These are phyloP conservation scores for Nephrotoma guestfalica DNA, from an alignment of 2,888 invertebrate genomes.

Conservation along the genomic window DNA sequence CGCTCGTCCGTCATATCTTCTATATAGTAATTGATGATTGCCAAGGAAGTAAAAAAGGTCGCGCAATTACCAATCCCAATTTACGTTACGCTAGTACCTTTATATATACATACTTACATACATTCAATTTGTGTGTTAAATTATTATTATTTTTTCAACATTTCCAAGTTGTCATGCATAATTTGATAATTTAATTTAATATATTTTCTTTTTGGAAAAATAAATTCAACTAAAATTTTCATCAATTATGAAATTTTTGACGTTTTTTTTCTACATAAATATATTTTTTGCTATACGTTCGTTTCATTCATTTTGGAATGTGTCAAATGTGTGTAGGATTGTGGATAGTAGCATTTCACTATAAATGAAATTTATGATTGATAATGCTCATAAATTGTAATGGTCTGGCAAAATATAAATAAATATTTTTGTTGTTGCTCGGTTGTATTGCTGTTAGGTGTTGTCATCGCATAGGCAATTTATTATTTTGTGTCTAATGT, in stretches of 20 bases:
- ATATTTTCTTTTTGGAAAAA: background rate
- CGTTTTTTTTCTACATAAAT: background rate
- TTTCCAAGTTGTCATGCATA: background rate
- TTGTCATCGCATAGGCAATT: background rate
- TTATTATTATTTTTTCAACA: background rate
- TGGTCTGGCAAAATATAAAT: background rate
- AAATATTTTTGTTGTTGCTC: background rate
- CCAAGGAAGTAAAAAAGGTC: background rate
- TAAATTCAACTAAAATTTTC: background rate
- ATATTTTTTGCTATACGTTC: background rate
- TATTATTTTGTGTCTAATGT: background rate
- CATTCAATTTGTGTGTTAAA: background rate
- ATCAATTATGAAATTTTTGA: background rate
- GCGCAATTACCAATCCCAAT: background rate
- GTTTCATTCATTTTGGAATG: background rate
- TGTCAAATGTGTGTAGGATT: background rate
- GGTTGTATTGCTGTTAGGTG: background rate
- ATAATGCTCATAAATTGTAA: background rate
- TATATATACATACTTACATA: background rate
- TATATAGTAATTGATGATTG: background rate
- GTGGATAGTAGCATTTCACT: background rate
- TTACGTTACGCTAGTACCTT: no score
- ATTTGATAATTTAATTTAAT: background rate
- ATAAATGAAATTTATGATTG: background rate
- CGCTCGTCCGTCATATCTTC: background rate